phyloP scores from a whole-genome alignment of 1,140 invertebrate species.

The Drosophila aff. region DNA sequence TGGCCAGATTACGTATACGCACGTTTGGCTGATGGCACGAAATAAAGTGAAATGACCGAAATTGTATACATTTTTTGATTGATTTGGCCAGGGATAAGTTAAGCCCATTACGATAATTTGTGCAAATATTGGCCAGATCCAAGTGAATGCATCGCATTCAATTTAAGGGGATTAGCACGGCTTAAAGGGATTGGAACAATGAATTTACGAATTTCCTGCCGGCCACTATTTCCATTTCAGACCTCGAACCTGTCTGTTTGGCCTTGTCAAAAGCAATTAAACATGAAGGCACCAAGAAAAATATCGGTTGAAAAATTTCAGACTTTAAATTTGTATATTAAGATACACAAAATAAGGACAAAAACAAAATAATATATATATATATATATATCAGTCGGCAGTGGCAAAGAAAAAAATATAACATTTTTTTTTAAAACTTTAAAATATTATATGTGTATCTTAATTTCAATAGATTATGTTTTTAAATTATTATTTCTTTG shows the following conservation, averaged over 20 bases:
- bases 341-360: neutral
- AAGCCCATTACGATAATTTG: slow-evolving; percentile 49
- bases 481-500: no score
- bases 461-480: no score
- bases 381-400: neutral
- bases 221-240: neutral
- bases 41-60: slow-evolving; percentile 47
- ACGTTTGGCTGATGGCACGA: slow-evolving; percentile 47
- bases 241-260: neutral
- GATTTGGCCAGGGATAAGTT: slow-evolving; percentile 32
- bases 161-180: slow-evolving; percentile 19
- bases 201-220: slow-evolving; percentile 9
- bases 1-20: slow-evolving; percentile 65
- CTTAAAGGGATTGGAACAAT: slow-evolving; percentile 21
- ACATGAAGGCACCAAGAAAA: neutral
- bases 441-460: no score
- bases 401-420: neutral
- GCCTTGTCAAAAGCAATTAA: slow-evolving; percentile 35
- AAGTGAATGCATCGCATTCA: slow-evolving; percentile 23
- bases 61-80: slow-evolving; percentile 53
- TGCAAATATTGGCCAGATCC: slow-evolving; percentile 23
- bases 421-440: no score
- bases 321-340: neutral
- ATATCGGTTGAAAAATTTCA: no score
- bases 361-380: no score